These are phyloP conservation scores for Oryzias celebensis DNA, from an alignment of 2,113 vertebrate genomes.

Conservation along the genomic window DNA sequence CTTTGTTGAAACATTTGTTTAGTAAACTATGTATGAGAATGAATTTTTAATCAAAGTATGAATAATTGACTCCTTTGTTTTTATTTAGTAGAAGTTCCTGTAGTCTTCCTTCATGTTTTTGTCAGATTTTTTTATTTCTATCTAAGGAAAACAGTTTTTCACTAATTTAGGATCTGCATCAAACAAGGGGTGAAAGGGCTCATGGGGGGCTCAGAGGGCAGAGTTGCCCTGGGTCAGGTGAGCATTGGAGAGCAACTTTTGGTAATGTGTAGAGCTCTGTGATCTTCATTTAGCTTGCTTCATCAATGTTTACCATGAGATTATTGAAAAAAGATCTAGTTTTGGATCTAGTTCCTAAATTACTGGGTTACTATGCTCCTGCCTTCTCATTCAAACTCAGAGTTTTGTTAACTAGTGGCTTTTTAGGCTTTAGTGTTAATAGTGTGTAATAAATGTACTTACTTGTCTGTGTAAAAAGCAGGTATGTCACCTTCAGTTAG, in stretches of 20 bases:
- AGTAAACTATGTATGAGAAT: background rate
- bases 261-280: slow-evolving; percentile 19
- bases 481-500: background rate
- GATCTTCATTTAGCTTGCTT: background rate
- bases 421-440: too few species aligned
- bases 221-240: slow-evolving; percentile 56
- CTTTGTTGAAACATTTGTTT: background rate
- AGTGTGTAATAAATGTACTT: too few species aligned
- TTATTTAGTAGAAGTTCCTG: background rate
- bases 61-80: too few species aligned
- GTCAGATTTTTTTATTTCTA: background rate
- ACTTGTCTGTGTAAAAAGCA: too few species aligned
- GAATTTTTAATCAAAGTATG: too few species aligned
- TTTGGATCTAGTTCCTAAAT: too few species aligned
- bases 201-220: slow-evolving; percentile 42
- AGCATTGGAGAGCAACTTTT: slow-evolving; percentile 38
- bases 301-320: background rate
- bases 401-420: too few species aligned
- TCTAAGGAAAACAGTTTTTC: slow-evolving; percentile 32
- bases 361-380: too few species aligned
- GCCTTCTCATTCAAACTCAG: too few species aligned
- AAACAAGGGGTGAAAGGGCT: slow-evolving; percentile 24
- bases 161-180: slow-evolving; percentile 50
- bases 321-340: background rate
- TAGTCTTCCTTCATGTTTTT: slow-evolving; percentile 4